These are phyloP conservation scores for Atta colombica DNA, from an alignment of 1,140 invertebrate species.

Conservation along the genomic window DNA sequence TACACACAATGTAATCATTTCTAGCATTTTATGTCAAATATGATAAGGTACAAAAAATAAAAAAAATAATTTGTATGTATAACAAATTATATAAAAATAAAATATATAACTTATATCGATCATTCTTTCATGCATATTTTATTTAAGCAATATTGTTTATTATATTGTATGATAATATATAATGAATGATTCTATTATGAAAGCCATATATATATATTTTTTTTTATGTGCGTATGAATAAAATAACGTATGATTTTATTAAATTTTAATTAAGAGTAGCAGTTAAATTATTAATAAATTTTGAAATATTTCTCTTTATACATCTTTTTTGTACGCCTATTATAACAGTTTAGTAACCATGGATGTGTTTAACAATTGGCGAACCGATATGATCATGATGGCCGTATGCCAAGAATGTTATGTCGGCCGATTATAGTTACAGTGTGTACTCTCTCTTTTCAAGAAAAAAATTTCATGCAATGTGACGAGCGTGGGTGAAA, in stretches of 20 bases:
- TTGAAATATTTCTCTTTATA: constrained; percentile 14
- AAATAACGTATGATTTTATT: neutral
- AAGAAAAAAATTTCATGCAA: constrained; percentile 51
- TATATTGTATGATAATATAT: neutral
- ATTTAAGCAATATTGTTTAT: neutral
- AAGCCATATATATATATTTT: too few relatives aligned
- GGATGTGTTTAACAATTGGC: constrained; percentile 78
- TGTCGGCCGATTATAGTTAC: constrained; percentile 33
- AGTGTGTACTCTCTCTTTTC: constrained; percentile 38
- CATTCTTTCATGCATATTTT: neutral
- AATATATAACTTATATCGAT: neutral
- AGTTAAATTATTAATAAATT: constrained; percentile 9
- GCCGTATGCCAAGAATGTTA: constrained; percentile 49
- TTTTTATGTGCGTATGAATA: neutral
- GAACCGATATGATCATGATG: constrained; percentile 45
- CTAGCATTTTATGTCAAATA: neutral
- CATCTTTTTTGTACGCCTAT: constrained; percentile 34
- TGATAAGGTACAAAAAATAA: neutral
- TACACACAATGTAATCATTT: neutral
- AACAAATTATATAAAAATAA: neutral
- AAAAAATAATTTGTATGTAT: neutral
- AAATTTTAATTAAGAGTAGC: neutral
- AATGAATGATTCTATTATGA: neutral
- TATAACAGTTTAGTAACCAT: constrained; percentile 69
- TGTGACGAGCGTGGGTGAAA: constrained; percentile 59